Conservation (phyloP, 2,888 invertebrate species). For the Allolobophora icterica region DNA sequence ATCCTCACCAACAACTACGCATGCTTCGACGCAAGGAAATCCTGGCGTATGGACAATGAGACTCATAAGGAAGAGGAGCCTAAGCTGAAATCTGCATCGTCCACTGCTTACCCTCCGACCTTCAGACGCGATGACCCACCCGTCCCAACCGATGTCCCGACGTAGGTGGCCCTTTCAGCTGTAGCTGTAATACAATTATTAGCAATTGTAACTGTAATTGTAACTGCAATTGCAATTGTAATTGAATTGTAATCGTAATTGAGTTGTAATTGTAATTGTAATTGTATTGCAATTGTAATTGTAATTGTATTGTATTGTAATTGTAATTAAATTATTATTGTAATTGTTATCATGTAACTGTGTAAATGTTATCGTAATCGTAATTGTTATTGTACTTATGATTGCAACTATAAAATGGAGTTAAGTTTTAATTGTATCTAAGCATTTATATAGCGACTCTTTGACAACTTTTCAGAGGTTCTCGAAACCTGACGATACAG, state of each 20-base stretch:
- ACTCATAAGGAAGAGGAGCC: background rate
- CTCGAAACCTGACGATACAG: too few relatives aligned
- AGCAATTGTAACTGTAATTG: background rate
- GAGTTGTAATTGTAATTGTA: too few relatives aligned
- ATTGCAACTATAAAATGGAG: conserved; percentile 29
- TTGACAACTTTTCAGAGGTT: too few relatives aligned
- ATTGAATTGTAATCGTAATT: too few relatives aligned
- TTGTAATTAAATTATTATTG: background rate
- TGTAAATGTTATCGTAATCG: conserved; percentile 24
- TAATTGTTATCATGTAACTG: conserved; percentile 21
- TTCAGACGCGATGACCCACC: background rate
- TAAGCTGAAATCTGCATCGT: background rate
- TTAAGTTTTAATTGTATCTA: too few relatives aligned
- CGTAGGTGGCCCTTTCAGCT: background rate
- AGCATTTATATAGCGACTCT: too few relatives aligned
- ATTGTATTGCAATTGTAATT: too few relatives aligned
- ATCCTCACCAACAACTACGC: conserved; percentile 24
- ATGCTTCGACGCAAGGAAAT: background rate
- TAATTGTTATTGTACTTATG: conserved; percentile 22
- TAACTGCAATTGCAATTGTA: too few relatives aligned
- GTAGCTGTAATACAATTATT: too few relatives aligned
- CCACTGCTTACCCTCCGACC: background rate
- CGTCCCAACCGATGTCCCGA: background rate
- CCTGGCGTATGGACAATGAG: background rate
- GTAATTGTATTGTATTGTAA: too few relatives aligned